Conservation (phyloP, 2,113 vertebrate genomes). For the Chinchilla lanigera region DNA sequence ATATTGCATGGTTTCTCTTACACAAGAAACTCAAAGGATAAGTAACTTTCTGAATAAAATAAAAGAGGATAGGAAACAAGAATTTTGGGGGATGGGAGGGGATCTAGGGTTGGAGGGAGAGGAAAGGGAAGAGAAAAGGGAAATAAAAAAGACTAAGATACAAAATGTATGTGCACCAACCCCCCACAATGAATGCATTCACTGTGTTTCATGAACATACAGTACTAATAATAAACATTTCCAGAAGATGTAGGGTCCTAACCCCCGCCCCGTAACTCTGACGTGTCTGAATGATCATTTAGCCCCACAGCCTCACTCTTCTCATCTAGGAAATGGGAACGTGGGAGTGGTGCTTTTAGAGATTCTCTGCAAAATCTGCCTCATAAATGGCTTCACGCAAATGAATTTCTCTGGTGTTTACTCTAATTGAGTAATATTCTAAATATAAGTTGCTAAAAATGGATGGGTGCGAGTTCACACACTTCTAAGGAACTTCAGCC, state of each 20-base stretch:
- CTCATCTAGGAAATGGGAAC: background rate
- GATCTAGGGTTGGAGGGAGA: background rate
- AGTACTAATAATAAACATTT: background rate
- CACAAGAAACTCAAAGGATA: background rate
- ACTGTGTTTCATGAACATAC: background rate
- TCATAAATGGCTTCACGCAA: background rate
- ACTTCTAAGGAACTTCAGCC: background rate
- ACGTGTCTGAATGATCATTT: background rate
- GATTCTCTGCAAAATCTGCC: background rate
- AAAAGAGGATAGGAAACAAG: background rate
- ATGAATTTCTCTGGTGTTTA: background rate
- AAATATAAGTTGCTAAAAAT: background rate
- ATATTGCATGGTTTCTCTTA: background rate
- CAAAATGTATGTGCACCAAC: background rate
- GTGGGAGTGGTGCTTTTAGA: no score
- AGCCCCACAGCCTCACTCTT: background rate
- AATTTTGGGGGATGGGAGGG: background rate
- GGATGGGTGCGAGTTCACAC: background rate
- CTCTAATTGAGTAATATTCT: background rate
- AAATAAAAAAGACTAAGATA: background rate
- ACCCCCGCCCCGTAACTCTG: background rate
- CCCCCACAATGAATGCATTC: background rate
- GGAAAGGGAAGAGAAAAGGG: background rate
- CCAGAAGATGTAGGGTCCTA: no score
- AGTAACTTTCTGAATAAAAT: background rate